Evolutionary conservation across 2,113 vertebrate species (phyloP), one percentile per base, ranked within the genome.

Genomic region (Zonotrichia leucophrys): DNA sequence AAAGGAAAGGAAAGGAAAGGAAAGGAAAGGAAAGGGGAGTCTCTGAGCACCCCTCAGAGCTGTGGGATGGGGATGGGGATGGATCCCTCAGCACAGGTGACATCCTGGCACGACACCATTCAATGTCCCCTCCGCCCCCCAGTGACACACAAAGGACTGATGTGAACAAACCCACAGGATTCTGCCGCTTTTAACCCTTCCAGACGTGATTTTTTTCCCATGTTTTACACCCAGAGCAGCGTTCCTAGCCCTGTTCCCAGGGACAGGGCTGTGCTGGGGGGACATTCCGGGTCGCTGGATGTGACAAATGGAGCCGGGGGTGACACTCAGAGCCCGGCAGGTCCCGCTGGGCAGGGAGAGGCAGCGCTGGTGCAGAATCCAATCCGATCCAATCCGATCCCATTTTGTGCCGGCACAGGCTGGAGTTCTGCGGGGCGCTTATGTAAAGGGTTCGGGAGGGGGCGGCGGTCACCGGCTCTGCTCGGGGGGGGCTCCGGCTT

Each of bases 381-480:
- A 66, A 41, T 41, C 39, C 39, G 39, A 91, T 90, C 80, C 72
- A 66, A 41, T 41, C 39, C 39, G 39, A 77, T 83, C 86, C 83
- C 81, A 59, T 94, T 94, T 95, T 63, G 75, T 56, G 41, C 52
- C 72, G 6, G 64, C 35, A 17, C 50, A 17, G 50, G 69, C 92
- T 69, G 83, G 23, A 84, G 82, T 83, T 87, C 92, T 84, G 88
- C 93, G 85, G 20, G 50, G 35, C 22, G 79, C 76, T 97, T 93
- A 89, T 47, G 83, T 83, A 96, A 97, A 74, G 68, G 76, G 75
- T 42, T 59, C 1, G 50, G 77, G 44, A 47, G 47, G 76, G 76
- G 73, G 46, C 55, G 46, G 64, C 56, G 50, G 33, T 33, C 9
- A 13, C 24, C 15, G 7, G 0, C 37, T 33, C 21, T 4, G 56